Evolutionary conservation across 2,888 invertebrate genomes (phyloP).

Genomic region (Drosophila mettleri): DNA sequence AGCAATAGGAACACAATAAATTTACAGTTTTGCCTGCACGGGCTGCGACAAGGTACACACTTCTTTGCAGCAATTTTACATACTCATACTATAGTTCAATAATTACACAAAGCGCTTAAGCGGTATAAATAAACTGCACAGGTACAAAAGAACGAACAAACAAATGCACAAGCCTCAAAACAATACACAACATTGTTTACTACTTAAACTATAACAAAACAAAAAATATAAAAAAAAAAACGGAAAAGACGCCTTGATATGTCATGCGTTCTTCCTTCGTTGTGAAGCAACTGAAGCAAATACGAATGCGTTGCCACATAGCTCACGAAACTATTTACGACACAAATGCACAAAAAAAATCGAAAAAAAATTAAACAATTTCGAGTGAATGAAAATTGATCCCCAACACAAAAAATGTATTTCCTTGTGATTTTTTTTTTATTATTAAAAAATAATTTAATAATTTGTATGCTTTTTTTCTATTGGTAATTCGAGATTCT

Average conservation of each 20-base stretch:
- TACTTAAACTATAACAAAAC: not conserved
- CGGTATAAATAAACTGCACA: not conserved
- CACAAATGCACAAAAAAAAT: not conserved
- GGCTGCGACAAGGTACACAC: no score
- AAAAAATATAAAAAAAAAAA: not conserved
- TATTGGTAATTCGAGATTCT: not conserved
- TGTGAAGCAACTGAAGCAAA: constrained; percentile 4
- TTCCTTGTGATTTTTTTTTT: not conserved
- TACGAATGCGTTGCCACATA: constrained; percentile 33
- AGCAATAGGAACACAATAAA: not conserved
- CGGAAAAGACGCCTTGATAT: not conserved
- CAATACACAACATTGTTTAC: not conserved
- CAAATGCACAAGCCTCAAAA: not conserved
- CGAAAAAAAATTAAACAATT: not conserved
- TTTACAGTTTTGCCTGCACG: not conserved
- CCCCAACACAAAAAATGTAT: not conserved
- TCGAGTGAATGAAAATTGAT: not conserved
- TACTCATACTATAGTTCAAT: not conserved
- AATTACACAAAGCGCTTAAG: not conserved
- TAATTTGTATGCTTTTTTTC: not conserved
- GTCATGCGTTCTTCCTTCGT: not conserved
- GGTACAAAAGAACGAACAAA: no score
- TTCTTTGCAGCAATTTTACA: not conserved
- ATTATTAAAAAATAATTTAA: not conserved
- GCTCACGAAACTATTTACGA: constrained; percentile 1